phyloP scores from a whole-genome alignment of 2,888 invertebrate species.

The Aphodius granarius region DNA sequence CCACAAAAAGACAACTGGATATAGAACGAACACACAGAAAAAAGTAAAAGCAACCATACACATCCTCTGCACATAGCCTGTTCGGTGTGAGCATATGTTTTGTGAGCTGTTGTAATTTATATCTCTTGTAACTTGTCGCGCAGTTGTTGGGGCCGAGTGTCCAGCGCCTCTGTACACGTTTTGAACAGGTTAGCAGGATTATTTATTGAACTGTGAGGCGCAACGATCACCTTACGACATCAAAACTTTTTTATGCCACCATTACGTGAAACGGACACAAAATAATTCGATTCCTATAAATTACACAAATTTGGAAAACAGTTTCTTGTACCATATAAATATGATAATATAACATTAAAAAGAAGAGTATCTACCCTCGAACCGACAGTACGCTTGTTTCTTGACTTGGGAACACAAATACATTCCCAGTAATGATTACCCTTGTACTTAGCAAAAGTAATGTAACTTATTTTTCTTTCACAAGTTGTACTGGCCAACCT shows the following conservation, averaged over 20 bases:
- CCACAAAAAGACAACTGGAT: neutral
- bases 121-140: neutral
- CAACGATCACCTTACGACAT: neutral
- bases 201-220: neutral
- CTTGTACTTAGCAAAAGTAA: no score
- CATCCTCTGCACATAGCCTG: neutral
- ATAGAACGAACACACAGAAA: neutral
- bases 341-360: neutral
- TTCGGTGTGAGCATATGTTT: neutral
- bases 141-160: constrained; percentile 25
- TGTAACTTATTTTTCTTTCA: no score
- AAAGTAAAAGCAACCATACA: neutral
- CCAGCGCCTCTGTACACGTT: constrained; percentile 26
- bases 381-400: no score
- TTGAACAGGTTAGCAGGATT: neutral
- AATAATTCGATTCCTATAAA: neutral
- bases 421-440: no score
- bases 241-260: neutral
- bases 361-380: no score
- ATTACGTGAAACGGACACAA: neutral
- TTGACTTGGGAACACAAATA: no score
- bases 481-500: no score
- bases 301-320: neutral
- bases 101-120: neutral
- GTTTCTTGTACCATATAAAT: neutral